Conservation (phyloP, 2,888 invertebrate species). For the Caenorhabditis drosophilae region DNA sequence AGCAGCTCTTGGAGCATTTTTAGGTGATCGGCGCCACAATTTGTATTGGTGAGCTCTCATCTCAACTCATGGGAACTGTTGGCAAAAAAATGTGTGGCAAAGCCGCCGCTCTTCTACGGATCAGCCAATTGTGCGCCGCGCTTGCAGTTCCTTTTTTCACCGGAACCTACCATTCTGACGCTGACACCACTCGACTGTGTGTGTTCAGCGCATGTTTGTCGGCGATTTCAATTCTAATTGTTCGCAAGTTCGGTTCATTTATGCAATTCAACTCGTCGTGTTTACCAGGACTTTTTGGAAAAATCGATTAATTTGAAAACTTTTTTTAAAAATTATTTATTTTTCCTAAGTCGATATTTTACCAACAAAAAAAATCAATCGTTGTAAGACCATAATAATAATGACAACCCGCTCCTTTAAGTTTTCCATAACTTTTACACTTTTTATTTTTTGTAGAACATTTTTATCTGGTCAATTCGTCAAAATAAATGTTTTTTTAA, state of each 20-base stretch:
- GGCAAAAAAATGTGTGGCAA: conserved; percentile 56
- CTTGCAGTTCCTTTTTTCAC: conserved; percentile 54
- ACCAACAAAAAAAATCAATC: too few relatives aligned
- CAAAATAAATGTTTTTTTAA: too few relatives aligned
- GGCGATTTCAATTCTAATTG: conserved; percentile 44
- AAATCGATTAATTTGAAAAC: conserved; percentile 14
- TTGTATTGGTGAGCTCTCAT: conserved; percentile 58
- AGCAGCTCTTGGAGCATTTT: conserved; percentile 3
- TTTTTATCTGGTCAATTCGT: too few relatives aligned
- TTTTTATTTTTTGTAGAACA: too few relatives aligned
- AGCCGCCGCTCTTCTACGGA: conserved; percentile 58
- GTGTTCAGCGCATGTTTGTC: conserved; percentile 49
- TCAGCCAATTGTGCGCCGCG: conserved; percentile 50
- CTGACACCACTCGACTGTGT: conserved; percentile 44
- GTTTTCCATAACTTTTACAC: too few relatives aligned
- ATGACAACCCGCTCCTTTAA: too few relatives aligned
- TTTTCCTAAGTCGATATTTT: too few relatives aligned
- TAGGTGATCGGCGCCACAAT: conserved; percentile 59
- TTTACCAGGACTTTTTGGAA: conserved; percentile 37
- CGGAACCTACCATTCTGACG: conserved; percentile 37
- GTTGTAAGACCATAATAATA: too few relatives aligned
- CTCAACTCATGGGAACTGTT: conserved; percentile 56
- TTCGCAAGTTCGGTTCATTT: conserved; percentile 46
- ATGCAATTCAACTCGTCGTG: conserved; percentile 47
- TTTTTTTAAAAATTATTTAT: conserved; percentile 3